Base-by-base conservation (phyloP, 2,797 vertebrate genomes). In the Coendou prehensilis region DNA sequence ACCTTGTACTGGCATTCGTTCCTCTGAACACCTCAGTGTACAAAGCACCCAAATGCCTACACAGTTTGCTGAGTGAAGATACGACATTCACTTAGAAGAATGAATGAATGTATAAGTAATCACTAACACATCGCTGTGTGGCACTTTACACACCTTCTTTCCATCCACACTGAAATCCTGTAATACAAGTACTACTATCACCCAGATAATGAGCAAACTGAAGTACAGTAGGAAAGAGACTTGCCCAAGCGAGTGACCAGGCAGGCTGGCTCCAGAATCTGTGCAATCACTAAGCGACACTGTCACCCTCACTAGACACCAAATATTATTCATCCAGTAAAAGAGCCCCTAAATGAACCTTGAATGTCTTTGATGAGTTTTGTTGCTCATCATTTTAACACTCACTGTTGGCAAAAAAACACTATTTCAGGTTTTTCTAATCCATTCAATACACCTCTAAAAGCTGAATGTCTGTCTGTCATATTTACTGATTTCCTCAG, bases 401-500 rank as follows among this genome's bases (percentile, higher is more conserved):
- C 9, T 81, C n/a, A 33, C 22, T 63, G 80, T 57, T 69, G n/a
- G 41, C 80, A 93, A 82, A 47, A 47, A 91, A 69, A 87, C 9
- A 91, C 37, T 52, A 78, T 87, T 87, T 73, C 63, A 79, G 52
- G 81, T 61, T 82, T 88, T 93, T 78, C 71, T 75, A 59, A 80
- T 61, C 63, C 37, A 37, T 56, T 80, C 79, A 90, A 87, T 57
- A 89, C 15, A 90, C 9, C 56, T 57, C 41, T 41, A 67, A 93
- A 13, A 89, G 37, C 37, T 59, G 33, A 87, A 63, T 15, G 17
- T 33, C 47, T 93, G 7, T 69, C 61, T 86, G 3, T 82, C 50
- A 45, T 22, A n/a, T 23, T 47, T 86, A n/a, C 18, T 89, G n/a
- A 89, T 82, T 95, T 89, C 37, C 57, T 81, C 84, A 78, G 91